A percentile compares a stretch with the other conserved stretches of the same genome.
These are phyloP conservation scores for rat (Rattus norvegicus) DNA, from an alignment of 2,113 vertebrate species.

Conservation along the genomic window GRCr8 NC_086033.1:83190501-83191000, in stretches of 20 bases:
- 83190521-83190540: neutral
- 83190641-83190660: neutral
- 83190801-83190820: neutral
- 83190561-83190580: neutral
- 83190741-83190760: neutral
- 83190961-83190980: neutral
- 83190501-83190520: neutral
- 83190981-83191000: neutral
- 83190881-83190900: neutral
- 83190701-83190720: neutral
- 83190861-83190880: rapidly evolving
- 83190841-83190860: neutral
- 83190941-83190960: neutral
- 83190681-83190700: neutral
- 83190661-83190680: neutral
- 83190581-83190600: conserved; percentile 1
- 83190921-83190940: neutral
- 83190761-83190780: neutral
- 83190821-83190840: neutral
- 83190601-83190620: neutral
- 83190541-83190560: neutral
- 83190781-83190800: neutral
- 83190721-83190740: neutral
- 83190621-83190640: neutral
- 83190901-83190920: neutral